Evolutionary conservation across 2,888 invertebrate species (phyloP).

Genomic region (Andricus quercusramuli): DNA sequence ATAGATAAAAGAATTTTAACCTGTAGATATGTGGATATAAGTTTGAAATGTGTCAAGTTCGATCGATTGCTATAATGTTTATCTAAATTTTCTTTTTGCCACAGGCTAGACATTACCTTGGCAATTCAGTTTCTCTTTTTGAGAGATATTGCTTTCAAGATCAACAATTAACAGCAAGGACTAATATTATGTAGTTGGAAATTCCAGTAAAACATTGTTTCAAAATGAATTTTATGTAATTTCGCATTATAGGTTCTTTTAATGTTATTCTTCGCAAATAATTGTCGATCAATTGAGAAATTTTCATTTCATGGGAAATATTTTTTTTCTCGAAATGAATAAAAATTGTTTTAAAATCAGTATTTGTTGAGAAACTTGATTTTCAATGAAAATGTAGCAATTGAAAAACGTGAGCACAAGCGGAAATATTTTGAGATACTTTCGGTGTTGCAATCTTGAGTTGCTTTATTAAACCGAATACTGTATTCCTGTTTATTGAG

Average conservation of each 20-base stretch:
- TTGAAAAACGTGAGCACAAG: not conserved
- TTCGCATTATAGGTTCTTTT: not conserved
- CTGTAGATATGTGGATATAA: not conserved
- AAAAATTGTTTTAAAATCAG: not conserved
- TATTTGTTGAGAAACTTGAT: not conserved
- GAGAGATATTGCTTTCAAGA: not conserved
- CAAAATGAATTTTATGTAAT: not conserved
- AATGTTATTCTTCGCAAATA: not conserved
- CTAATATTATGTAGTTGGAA: not conserved
- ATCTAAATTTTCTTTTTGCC: constrained; percentile 13
- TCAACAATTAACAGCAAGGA: not conserved
- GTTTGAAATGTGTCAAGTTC: constrained; percentile 11
- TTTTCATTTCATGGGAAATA: not conserved
- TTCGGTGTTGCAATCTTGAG: not conserved
- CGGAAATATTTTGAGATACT: not conserved
- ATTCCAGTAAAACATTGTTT: not conserved
- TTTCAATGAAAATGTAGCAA: not conserved
- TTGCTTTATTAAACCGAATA: not conserved
- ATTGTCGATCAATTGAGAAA: not conserved
- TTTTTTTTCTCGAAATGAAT: not conserved
- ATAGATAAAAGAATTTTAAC: not conserved
- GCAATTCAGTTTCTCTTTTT: not conserved
- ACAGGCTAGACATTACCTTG: not conserved
- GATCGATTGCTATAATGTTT: constrained; percentile 6
- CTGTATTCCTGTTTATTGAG: constrained; percentile 13